phyloP scores from a whole-genome alignment of 2,797 vertebrate species.

The Melanotaenia boesemani region DNA sequence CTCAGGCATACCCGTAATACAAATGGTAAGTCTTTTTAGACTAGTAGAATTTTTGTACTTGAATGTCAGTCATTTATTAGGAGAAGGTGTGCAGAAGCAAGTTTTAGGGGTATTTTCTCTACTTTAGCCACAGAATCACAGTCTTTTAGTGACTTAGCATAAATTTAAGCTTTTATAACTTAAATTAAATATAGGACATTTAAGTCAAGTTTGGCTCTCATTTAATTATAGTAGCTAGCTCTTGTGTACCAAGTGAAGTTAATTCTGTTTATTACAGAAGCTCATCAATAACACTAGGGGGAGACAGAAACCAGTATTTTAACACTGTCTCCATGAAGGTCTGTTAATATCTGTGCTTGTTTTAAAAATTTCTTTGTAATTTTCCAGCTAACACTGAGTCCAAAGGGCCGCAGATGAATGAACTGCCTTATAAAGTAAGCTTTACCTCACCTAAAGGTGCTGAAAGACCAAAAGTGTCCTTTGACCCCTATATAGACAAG shows the following conservation, averaged over 20 bases:
- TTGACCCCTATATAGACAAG: conserved; percentile 65
- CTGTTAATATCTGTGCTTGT: conserved; percentile 14
- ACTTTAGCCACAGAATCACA: not conserved
- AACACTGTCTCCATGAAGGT: not conserved
- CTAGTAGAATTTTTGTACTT: not conserved
- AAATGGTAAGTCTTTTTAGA: conserved; percentile 58
- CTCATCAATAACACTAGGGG: conserved; percentile 65
- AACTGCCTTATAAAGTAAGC: conserved; percentile 51
- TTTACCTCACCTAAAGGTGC: conserved; percentile 38
- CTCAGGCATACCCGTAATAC: conserved; percentile 53
- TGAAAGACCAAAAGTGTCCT: conserved; percentile 74
- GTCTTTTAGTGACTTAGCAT: not conserved
- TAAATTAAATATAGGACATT: too few relatives aligned
- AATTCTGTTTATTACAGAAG: not conserved
- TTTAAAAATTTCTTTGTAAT: conserved; percentile 17
- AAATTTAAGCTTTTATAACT: not conserved
- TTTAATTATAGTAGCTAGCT: not conserved
- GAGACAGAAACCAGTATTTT: conserved; percentile 45
- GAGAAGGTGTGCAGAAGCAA: not conserved
- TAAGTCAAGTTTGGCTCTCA: not conserved
- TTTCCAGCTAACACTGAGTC: conserved; percentile 59
- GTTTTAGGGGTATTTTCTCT: not conserved
- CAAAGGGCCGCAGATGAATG: conserved; percentile 44
- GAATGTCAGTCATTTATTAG: too few relatives aligned
- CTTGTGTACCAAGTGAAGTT: not conserved